Evolutionary conservation across 2,888 invertebrate genomes (phyloP).

Genomic region (Apotomis turbidana): DNA sequence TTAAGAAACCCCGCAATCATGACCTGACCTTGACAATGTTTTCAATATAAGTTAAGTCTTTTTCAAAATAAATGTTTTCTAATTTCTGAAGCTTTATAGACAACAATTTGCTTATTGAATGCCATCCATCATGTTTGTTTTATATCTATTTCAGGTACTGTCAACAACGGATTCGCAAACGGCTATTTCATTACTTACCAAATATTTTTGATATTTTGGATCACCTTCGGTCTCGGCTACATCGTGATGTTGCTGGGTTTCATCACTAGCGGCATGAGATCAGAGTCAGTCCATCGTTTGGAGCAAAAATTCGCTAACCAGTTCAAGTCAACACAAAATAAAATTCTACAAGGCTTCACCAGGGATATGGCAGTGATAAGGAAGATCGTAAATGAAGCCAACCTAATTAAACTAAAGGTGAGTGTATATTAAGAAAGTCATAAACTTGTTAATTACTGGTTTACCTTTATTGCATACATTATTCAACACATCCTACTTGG

Average conservation of each 20-base stretch:
- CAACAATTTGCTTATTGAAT: not conserved
- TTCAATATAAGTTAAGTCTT: too few species aligned
- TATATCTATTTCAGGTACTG: slow-evolving; percentile 67
- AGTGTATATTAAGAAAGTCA: slow-evolving; percentile 43
- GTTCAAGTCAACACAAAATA: slow-evolving; percentile 90
- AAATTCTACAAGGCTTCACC: slow-evolving; percentile 89
- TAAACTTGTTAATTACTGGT: slow-evolving; percentile 16
- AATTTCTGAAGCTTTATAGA: too few species aligned
- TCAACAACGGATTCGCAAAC: slow-evolving; percentile 79
- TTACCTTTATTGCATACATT: slow-evolving; percentile 18
- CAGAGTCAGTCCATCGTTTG: slow-evolving; percentile 88
- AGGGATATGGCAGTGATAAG: slow-evolving; percentile 89
- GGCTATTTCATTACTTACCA: slow-evolving; percentile 90
- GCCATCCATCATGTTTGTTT: not conserved
- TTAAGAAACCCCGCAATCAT: too few species aligned
- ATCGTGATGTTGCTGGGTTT: slow-evolving; percentile 95
- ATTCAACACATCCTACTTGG: not conserved
- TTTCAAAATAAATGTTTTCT: too few species aligned
- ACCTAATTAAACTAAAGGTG: slow-evolving; percentile 92
- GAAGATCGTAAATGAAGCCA: slow-evolving; percentile 91
- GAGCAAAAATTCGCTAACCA: slow-evolving; percentile 91
- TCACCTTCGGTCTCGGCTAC: slow-evolving; percentile 95
- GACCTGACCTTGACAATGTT: too few species aligned
- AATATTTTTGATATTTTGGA: slow-evolving; percentile 93
- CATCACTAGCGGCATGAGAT: slow-evolving; percentile 89